A percentile compares a stretch with the other conserved stretches of the same genome.
Evolutionary conservation across 30 jellyfish, hydroid and myxozoan genomes (phyloP).

Genomic region (Aurelia coerulea): DNA sequence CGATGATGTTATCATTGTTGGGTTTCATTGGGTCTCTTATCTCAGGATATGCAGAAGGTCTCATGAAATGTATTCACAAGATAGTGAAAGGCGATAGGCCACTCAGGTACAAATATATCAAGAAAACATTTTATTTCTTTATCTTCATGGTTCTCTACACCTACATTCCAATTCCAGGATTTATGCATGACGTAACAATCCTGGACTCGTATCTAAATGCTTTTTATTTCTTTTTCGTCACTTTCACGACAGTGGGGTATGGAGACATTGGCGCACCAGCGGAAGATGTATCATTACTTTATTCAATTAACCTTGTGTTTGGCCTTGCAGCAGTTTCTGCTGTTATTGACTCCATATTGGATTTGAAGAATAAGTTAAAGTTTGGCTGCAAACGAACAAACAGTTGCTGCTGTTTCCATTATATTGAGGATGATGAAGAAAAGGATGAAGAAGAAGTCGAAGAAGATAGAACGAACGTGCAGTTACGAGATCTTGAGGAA

Average conservation of each 20-base stretch:
- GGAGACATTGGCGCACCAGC: slow-evolving; percentile 44
- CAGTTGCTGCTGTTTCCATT: slow-evolving; percentile 5
- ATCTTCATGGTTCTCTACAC: neutral
- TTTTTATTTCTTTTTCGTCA: slow-evolving; percentile 36
- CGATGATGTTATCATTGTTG: slow-evolving; percentile 32
- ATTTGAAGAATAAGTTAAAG: neutral
- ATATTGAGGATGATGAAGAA: neutral
- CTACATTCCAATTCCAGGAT: too few relatives aligned
- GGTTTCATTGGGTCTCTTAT: slow-evolving; percentile 30
- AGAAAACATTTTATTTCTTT: slow-evolving; percentile 21
- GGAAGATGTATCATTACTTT: neutral
- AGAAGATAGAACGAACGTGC: too few relatives aligned
- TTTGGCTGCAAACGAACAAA: neutral
- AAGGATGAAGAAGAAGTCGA: too few relatives aligned
- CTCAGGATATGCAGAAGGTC: slow-evolving; percentile 12
- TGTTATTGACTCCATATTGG: slow-evolving; percentile 8
- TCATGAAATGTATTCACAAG: slow-evolving; percentile 33
- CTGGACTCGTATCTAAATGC: slow-evolving; percentile 19
- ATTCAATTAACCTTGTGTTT: neutral
- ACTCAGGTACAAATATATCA: slow-evolving; percentile 22
- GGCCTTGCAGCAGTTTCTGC: slow-evolving; percentile 51
- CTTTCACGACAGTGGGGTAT: slow-evolving; percentile 55
- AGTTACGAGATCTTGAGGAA: too few relatives aligned
- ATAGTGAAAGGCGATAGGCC: slow-evolving; percentile 43
- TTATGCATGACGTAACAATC: neutral